Evolutionary conservation across 2,797 vertebrate genomes (phyloP).

Genomic region (Helostoma temminkii): DNA sequence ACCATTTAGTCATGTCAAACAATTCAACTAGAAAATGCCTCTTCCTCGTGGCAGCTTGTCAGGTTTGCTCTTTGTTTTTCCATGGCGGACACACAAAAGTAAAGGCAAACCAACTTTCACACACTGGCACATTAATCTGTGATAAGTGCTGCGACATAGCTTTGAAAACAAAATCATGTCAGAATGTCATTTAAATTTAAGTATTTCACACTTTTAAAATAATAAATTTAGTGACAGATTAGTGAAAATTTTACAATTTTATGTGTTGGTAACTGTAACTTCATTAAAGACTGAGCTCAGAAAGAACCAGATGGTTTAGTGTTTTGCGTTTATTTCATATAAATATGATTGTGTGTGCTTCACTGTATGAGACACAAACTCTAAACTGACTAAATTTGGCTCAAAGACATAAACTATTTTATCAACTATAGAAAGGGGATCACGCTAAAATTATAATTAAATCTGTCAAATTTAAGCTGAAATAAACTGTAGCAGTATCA

Average conservation of each 20-base stretch:
- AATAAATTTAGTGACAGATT: slow-evolving; percentile 23
- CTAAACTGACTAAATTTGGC: slow-evolving; percentile 50
- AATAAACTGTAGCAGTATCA: slow-evolving; percentile 53
- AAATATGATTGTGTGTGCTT: slow-evolving; percentile 64
- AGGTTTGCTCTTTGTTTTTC: slow-evolving; percentile 61
- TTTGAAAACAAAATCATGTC: slow-evolving; percentile 48
- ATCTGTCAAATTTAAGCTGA: slow-evolving; percentile 32
- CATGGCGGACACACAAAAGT: slow-evolving; percentile 66
- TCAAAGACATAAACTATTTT: slow-evolving; percentile 42
- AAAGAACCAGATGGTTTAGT: slow-evolving; percentile 59
- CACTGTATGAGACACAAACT: slow-evolving; percentile 64
- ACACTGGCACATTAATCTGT: slow-evolving; percentile 74
- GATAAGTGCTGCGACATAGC: slow-evolving; percentile 65
- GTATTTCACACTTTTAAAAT: slow-evolving; percentile 21
- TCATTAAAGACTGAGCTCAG: slow-evolving; percentile 56
- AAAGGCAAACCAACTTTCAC: slow-evolving; percentile 75
- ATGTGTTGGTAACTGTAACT: slow-evolving; percentile 23
- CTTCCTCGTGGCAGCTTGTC: slow-evolving; percentile 61
- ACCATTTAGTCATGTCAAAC: slow-evolving; percentile 62
- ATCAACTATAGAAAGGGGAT: slow-evolving; percentile 52
- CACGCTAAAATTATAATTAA: slow-evolving; percentile 50
- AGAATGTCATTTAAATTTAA: slow-evolving; percentile 53
- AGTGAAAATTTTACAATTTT: slow-evolving; percentile 29
- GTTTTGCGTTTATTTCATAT: slow-evolving; percentile 69
- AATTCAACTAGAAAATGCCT: slow-evolving; percentile 65